Percentiles rank a stretch among this genome's conserved stretches.
Conservation (phyloP, 2,797 vertebrate species). For the Megalops cyprinoides region DNA sequence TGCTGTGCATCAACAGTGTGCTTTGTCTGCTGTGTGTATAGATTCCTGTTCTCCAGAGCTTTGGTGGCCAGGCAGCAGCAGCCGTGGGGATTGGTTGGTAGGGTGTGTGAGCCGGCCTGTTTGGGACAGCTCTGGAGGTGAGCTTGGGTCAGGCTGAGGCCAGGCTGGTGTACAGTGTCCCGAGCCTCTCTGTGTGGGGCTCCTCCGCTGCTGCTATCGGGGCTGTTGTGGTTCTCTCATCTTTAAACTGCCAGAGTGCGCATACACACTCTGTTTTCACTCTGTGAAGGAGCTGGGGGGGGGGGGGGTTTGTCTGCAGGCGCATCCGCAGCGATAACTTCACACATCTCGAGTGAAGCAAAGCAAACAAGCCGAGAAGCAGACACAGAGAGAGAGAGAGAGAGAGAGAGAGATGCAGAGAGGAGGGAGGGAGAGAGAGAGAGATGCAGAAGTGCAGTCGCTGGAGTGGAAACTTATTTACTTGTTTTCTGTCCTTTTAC, state of each 20-base stretch:
- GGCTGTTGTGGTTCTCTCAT: not conserved
- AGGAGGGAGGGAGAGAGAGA: slow-evolving; percentile 17
- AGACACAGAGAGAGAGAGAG: slow-evolving; percentile 62
- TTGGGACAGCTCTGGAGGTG: not conserved
- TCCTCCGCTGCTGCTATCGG: not conserved
- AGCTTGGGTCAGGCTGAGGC: not conserved
- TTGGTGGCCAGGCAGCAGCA: not conserved
- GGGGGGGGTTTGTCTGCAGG: not conserved
- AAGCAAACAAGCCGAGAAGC: slow-evolving; percentile 49
- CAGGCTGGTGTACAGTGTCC: not conserved
- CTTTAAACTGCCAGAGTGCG: not conserved
- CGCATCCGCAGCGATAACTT: not conserved
- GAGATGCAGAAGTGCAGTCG: slow-evolving; percentile 23
- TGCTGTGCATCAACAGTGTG: not conserved
- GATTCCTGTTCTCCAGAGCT: not conserved
- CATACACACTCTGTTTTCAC: not conserved
- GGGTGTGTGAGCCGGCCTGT: not conserved
- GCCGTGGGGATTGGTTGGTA: not conserved
- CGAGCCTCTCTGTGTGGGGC: not conserved
- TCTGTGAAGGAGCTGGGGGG: not conserved
- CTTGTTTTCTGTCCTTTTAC: slow-evolving; percentile 12
- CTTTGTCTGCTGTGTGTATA: too few relatives aligned
- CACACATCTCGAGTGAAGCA: not conserved
- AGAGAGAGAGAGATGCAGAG: slow-evolving; percentile 18
- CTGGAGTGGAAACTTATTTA: slow-evolving; percentile 52